A percentile compares a stretch with the other conserved stretches of the same genome.
These are phyloP conservation scores for Pteria penguin DNA, from an alignment of 2,888 invertebrate genomes.

Conservation along the genomic window DNA sequence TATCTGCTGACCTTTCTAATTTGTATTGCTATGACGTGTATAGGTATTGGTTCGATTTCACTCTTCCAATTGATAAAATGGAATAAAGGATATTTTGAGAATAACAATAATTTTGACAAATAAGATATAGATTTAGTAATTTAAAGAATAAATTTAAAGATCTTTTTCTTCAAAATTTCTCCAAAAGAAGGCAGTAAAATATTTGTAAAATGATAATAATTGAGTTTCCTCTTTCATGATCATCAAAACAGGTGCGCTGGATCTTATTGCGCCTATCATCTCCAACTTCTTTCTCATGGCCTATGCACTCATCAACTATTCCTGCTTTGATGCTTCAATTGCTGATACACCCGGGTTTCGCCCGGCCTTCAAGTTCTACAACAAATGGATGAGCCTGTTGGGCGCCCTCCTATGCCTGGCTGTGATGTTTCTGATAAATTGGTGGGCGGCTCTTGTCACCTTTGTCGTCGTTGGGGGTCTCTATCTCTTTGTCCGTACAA, in stretches of 20 bases:
- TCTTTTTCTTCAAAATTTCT: too few relatives aligned
- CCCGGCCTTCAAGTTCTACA: slow-evolving; percentile 80
- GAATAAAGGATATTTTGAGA: too few relatives aligned
- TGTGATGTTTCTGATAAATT: slow-evolving; percentile 97
- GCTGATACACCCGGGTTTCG: slow-evolving; percentile 80
- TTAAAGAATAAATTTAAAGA: too few relatives aligned
- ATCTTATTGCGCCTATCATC: slow-evolving; percentile 79
- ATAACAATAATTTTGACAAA: too few relatives aligned
- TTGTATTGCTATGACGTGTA: slow-evolving; percentile 90
- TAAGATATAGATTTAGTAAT: too few relatives aligned
- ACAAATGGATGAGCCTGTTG: slow-evolving; percentile 78
- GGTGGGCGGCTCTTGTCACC: slow-evolving; percentile 93
- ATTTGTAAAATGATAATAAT: background rate
- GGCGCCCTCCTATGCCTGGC: slow-evolving; percentile 82
- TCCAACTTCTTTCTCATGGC: slow-evolving; percentile 80
- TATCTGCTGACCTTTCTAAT: slow-evolving; percentile 95
- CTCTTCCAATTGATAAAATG: too few relatives aligned
- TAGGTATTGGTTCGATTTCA: too few relatives aligned
- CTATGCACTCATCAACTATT: slow-evolving; percentile 80
- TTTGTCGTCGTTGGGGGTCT: slow-evolving; percentile 90
- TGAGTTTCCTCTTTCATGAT: too few relatives aligned
- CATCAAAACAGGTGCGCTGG: slow-evolving; percentile 75
- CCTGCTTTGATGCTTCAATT: slow-evolving; percentile 80
- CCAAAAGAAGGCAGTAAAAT: background rate
- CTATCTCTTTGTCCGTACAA: slow-evolving; percentile 95